Base-by-base conservation (phyloP, 1,140 invertebrate species). In the Plodia interpunctella region DNA sequence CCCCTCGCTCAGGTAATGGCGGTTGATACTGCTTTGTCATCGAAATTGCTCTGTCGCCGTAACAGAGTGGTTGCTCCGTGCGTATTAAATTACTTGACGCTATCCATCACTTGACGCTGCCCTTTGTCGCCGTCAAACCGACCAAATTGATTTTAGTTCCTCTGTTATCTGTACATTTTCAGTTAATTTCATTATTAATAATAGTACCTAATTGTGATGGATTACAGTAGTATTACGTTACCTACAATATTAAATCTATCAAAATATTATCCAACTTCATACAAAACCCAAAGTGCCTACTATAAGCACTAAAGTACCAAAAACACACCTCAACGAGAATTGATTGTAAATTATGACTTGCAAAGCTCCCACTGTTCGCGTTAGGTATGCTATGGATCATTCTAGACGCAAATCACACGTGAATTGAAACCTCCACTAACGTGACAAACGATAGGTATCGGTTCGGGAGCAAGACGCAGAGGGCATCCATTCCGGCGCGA, bases 11-110 rank as follows among this genome's bases (percentile, higher is more conserved):
- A 58, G 38, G 58, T 62, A 66, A 70, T n/a, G n/a, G 58, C 21
- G 54, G 49, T 30, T 60, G 58, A 72, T 62, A 63, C 60, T 65
- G 66, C 66, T 72, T 66, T 69, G 60, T 69, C 70, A 69, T 66
- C 60, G 62, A 55, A 72, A 72, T 72, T 59, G 59, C 62, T 60
- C 60, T 59, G 57, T 64, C 55, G 60, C 28, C 11, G 63, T 70
- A 65, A 72, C 60, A 69, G 64, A 72, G 64, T 66, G 55, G 62
- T 53, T 20, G 28, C 30, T 50, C 32, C 49, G 57, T 67, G 66
- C 44, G 60, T 68, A 69, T 68, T 66, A 63, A 68, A 65, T 68
- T 65, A 56, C 69, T 62, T 32, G 20, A 21, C 54, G 49, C 59
- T 20, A 68, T 68, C 59, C 30, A 50, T 71, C 69, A 68, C 52